Evolutionary conservation across 2,797 vertebrate genomes (phyloP).

Genomic region (Silurus lanzhouensis): DNA sequence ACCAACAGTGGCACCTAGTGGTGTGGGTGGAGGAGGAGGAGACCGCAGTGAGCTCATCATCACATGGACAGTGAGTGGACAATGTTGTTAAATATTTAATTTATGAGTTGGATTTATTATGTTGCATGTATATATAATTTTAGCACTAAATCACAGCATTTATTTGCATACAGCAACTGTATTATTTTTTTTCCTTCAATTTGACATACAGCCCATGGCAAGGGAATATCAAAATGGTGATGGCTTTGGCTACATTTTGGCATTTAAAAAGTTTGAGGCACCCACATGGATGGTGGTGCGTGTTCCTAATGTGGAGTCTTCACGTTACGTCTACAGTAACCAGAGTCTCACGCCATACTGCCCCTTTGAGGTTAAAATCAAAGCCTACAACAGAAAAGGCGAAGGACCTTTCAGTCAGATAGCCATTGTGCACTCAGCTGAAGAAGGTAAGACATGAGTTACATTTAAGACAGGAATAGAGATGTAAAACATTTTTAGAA

Average conservation of each 20-base stretch:
- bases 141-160: not conserved
- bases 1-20: conserved; percentile 92
- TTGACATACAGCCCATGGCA: conserved; percentile 76
- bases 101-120: not conserved
- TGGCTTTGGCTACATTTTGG: conserved; percentile 89
- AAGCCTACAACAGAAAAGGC: conserved; percentile 86
- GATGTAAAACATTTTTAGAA: not conserved
- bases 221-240: conserved; percentile 96
- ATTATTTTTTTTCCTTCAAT: not conserved
- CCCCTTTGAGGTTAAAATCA: conserved; percentile 93
- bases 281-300: conserved; percentile 75
- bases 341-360: conserved; percentile 85
- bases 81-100: not conserved
- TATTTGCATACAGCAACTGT: not conserved
- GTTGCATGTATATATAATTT: not conserved
- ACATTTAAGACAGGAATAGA: not conserved
- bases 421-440: conserved; percentile 86
- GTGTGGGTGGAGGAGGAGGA: conserved; percentile 91
- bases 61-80: conserved; percentile 85
- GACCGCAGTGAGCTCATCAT: conserved; percentile 89
- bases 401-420: conserved; percentile 93
- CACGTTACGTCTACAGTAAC: conserved; percentile 89
- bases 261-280: conserved; percentile 80
- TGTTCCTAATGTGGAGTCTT: conserved; percentile 82
- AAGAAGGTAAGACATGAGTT: conserved; percentile 81